These are phyloP conservation scores for Nyctibius grandis DNA, from an alignment of 2,797 vertebrate species.

Conservation along the genomic window DNA sequence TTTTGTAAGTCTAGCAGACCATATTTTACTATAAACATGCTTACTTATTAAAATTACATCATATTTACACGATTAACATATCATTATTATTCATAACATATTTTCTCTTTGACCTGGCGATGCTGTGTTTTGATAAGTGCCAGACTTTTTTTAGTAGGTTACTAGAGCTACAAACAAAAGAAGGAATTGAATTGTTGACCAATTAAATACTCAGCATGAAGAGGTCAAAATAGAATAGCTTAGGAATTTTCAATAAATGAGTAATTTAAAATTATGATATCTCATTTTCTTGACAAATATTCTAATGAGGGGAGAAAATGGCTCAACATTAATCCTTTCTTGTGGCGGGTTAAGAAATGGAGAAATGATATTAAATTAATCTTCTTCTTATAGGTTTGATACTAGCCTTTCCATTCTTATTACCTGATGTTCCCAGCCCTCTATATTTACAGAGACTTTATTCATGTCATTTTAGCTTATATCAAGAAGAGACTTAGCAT, in stretches of 20 bases:
- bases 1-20: not conserved
- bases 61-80: not conserved
- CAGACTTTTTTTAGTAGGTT: not conserved
- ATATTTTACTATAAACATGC: not conserved
- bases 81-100: not conserved
- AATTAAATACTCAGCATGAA: not conserved
- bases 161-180: not conserved
- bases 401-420: not conserved
- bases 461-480: not conserved
- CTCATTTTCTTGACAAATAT: conserved; percentile 18
- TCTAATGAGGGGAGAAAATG: not conserved
- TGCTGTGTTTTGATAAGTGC: not conserved
- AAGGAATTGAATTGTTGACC: not conserved
- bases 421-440: not conserved
- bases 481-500: not conserved
- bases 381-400: not conserved
- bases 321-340: not conserved
- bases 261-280: not conserved
- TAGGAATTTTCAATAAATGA: not conserved
- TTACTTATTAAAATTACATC: not conserved
- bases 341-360: not conserved
- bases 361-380: not conserved
- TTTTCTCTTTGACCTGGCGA: not conserved
- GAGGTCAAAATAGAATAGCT: not conserved
- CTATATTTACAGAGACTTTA: not conserved